Conservation (phyloP, 2,888 invertebrate genomes). For the Spisula solida region DNA sequence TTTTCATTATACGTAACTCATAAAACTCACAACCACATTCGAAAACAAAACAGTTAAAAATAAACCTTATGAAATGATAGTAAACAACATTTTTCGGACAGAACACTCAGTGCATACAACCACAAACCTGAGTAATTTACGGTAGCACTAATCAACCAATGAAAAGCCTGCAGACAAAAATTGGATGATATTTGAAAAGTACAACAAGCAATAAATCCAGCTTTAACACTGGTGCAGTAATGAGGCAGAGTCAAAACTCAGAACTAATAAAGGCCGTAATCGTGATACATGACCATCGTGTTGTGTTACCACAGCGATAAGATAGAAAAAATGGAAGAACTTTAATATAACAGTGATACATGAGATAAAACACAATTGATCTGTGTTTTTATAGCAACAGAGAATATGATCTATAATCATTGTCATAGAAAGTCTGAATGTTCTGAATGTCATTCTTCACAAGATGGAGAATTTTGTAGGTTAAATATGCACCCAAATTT, state of each 20-base stretch:
- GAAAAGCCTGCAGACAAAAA: background rate
- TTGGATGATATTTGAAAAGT: background rate
- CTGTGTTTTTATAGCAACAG: too few relatives aligned
- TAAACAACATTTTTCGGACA: background rate
- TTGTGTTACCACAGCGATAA: background rate
- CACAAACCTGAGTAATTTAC: background rate
- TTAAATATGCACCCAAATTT: too few relatives aligned
- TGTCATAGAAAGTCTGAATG: too few relatives aligned
- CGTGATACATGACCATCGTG: background rate
- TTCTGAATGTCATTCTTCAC: too few relatives aligned
- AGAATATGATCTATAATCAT: too few relatives aligned
- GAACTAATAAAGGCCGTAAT: background rate
- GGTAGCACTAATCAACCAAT: background rate
- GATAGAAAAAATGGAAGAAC: background rate
- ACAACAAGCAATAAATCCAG: constrained; percentile 10
- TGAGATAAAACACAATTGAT: background rate
- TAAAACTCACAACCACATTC: background rate
- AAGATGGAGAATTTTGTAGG: too few relatives aligned
- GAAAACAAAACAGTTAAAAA: background rate
- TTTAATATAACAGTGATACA: background rate
- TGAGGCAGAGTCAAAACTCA: background rate
- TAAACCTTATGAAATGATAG: background rate
- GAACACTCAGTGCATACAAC: background rate
- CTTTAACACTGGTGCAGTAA: background rate
- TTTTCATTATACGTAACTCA: background rate